Evolutionary conservation across 2,888 invertebrate species (phyloP).

Genomic region (Leucoptera coffeella): DNA sequence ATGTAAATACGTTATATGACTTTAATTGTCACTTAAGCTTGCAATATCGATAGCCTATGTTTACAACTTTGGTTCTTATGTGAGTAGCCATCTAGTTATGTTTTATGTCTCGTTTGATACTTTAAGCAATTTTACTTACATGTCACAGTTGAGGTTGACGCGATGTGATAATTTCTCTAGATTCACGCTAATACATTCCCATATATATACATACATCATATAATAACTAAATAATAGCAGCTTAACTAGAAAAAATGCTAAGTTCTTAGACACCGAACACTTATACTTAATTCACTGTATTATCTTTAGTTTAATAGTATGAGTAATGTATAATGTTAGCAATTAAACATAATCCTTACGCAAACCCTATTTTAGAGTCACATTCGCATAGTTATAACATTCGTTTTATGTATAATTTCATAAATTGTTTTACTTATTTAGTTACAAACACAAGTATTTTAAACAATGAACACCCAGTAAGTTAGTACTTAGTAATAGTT

Average conservation of each 20-base stretch:
- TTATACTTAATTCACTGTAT: not conserved
- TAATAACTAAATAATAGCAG: not conserved
- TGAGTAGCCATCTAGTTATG: no score
- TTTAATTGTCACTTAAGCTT: no score
- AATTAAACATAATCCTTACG: not conserved
- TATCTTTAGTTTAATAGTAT: not conserved
- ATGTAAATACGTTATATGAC: no score
- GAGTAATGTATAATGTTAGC: not conserved
- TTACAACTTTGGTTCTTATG: no score
- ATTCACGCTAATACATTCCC: not conserved
- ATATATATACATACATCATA: not conserved
- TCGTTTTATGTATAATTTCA: constrained; percentile 1
- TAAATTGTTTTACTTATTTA: constrained; percentile 1
- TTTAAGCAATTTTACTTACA: no score
- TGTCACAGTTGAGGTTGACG: no score
- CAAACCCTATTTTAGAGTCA: no score
- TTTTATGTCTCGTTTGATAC: no score
- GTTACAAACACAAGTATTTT: constrained; percentile 1
- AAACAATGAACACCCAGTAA: no score
- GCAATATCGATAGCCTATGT: no score
- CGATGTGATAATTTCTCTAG: not conserved
- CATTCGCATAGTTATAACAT: no score
- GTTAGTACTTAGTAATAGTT: not conserved
- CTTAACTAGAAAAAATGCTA: not conserved
- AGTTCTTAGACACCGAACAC: not conserved